A percentile compares a stretch with the other conserved stretches of the same genome.
These are phyloP conservation scores for Spodoptera picta DNA, from an alignment of 2,888 invertebrate genomes.

Conservation along the genomic window DNA sequence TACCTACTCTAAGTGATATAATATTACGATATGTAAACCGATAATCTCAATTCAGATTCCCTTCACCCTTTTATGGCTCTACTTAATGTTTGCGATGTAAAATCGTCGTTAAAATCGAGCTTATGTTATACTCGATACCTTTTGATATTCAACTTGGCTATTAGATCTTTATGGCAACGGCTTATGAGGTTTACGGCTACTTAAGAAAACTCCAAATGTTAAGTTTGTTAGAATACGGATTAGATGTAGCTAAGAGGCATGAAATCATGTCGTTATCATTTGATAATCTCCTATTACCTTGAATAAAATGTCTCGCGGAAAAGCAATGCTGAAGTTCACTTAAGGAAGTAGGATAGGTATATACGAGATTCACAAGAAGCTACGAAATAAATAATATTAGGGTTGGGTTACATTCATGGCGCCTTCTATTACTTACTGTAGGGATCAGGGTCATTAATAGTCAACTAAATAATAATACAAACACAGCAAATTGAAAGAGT, in stretches of 20 bases:
- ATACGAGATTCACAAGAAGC: no score
- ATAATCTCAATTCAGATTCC: slow-evolving; percentile 77
- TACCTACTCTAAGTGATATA: slow-evolving; percentile 65
- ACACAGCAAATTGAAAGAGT: not conserved
- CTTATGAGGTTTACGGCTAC: slow-evolving; percentile 48
- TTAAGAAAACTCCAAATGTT: slow-evolving; percentile 39
- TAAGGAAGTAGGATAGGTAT: no score
- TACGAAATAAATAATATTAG: slow-evolving; percentile 3
- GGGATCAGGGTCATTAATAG: not conserved
- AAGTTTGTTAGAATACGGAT: slow-evolving; percentile 33
- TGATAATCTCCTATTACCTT: slow-evolving; percentile 19
- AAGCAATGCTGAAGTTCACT: no score
- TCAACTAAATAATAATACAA: not conserved
- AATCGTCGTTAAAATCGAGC: slow-evolving; percentile 73
- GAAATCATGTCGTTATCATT: slow-evolving; percentile 29
- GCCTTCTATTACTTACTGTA: no score
- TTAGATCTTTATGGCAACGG: slow-evolving; percentile 50
- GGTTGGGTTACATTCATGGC: no score
- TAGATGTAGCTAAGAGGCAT: slow-evolving; percentile 18
- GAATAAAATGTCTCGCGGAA: slow-evolving; percentile 2
- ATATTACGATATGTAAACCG: slow-evolving; percentile 73
- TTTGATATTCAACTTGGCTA: slow-evolving; percentile 58
- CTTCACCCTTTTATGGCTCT: slow-evolving; percentile 72
- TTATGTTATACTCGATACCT: slow-evolving; percentile 65
- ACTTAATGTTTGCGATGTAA: slow-evolving; percentile 74